Evolutionary conservation across 2,113 vertebrate species (phyloP).

Genomic region (Microtus richardsoni): DNA sequence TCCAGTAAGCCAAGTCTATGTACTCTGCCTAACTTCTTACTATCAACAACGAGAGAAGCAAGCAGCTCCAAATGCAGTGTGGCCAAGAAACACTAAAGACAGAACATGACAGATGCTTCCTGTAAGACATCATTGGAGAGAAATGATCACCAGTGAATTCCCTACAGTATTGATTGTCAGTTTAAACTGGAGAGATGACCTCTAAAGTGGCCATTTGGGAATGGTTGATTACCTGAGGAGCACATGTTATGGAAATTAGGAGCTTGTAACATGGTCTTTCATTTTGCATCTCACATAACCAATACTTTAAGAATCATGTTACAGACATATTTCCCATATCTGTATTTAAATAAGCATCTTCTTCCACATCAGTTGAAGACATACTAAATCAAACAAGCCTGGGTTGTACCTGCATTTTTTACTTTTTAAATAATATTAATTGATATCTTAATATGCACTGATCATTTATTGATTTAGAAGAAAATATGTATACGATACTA

Average conservation of each 20-base stretch:
- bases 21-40: too few species aligned
- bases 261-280: too few species aligned
- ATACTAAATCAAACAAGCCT: background rate
- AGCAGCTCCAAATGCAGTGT: background rate
- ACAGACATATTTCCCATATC: background rate
- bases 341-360: background rate
- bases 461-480: background rate
- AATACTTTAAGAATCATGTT: background rate
- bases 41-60: background rate
- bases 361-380: background rate
- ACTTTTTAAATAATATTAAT: background rate
- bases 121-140: background rate
- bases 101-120: background rate
- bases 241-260: accelerated
- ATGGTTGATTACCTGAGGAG: accelerated
- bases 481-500: background rate
- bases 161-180: background rate
- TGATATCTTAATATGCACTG: background rate
- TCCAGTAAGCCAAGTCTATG: background rate
- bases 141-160: background rate
- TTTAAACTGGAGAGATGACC: background rate
- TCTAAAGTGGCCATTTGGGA: background rate
- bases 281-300: background rate
- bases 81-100: background rate
- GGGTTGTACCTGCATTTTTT: background rate